These are phyloP conservation scores for Arothron firmamentum DNA, from an alignment of 2,113 vertebrate species.

Conservation along the genomic window DNA sequence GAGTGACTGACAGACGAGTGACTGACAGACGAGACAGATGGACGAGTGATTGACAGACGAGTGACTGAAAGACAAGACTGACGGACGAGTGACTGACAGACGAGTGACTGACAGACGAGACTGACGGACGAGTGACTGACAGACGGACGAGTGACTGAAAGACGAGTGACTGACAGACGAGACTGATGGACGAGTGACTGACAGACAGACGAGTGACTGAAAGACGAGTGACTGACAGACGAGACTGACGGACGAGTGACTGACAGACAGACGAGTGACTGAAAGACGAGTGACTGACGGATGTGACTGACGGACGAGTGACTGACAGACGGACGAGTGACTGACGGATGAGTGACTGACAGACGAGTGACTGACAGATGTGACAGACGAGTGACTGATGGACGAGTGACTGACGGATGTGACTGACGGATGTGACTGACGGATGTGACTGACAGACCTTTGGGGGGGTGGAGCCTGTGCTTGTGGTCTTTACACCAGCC, in stretches of 20 bases:
- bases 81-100: too few species aligned
- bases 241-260: background rate
- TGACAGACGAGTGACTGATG: background rate
- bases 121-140: too few species aligned
- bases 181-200: too few species aligned
- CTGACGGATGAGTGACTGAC: conserved; percentile 65
- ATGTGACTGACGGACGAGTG: conserved; percentile 63
- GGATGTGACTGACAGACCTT: conserved; percentile 54
- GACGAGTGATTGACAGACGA: too few species aligned
- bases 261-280: conserved; percentile 2
- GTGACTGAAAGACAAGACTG: too few species aligned
- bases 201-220: background rate
- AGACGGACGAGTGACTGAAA: too few species aligned
- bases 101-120: too few species aligned
- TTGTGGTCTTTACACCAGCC: conserved; percentile 71
- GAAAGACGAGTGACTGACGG: conserved; percentile 59
- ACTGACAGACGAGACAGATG: too few species aligned
- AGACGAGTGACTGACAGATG: background rate
- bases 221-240: background rate
- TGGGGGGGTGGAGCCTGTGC: conserved; percentile 75
- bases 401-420: conserved; percentile 48
- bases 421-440: conserved; percentile 55
- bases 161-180: too few species aligned
- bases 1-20: too few species aligned
- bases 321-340: conserved; percentile 54